Conservation (phyloP, 1,140 invertebrate species). For the Centruroides sculpturatus region DNA sequence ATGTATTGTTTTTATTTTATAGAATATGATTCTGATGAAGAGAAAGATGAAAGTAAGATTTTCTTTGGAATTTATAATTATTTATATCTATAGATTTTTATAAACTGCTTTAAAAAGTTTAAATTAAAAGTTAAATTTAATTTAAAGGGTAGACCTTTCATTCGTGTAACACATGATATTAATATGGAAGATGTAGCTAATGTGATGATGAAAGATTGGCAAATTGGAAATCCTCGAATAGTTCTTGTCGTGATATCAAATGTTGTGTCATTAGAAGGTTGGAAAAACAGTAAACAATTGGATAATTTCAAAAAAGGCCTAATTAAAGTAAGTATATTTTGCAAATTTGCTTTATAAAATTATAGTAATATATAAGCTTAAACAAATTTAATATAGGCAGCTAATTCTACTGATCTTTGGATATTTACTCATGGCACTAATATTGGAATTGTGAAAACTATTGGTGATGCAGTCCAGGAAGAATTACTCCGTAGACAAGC, state of each 20-base stretch:
- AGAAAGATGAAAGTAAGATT: constrained; percentile 11
- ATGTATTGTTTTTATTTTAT: too few species aligned
- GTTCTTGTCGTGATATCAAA: constrained; percentile 17
- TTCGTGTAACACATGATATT: constrained; percentile 15
- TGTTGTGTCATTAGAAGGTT: constrained; percentile 3
- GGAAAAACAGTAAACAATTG: constrained; percentile 15
- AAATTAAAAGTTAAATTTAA: too few species aligned
- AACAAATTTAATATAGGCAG: constrained; percentile 9
- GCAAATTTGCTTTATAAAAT: neutral
- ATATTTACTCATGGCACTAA: constrained; percentile 30
- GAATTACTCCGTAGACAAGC: constrained; percentile 20
- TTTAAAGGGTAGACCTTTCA: constrained; percentile 17
- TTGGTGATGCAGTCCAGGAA: constrained; percentile 28
- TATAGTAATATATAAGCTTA: too few species aligned
- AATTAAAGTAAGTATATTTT: constrained; percentile 11
- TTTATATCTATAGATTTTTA: too few species aligned
- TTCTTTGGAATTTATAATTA: too few species aligned
- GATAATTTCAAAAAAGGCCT: constrained; percentile 18
- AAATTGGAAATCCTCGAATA: constrained; percentile 16
- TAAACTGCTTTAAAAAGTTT: too few species aligned
- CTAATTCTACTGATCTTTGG: constrained; percentile 31
- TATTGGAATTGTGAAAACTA: constrained; percentile 24
- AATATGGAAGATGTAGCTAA: constrained; percentile 17
- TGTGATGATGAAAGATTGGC: constrained; percentile 14
- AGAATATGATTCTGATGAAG: constrained; percentile 15